phyloP scores from a whole-genome alignment of 2,888 invertebrate species.

The Agrochola circellaris region DNA sequence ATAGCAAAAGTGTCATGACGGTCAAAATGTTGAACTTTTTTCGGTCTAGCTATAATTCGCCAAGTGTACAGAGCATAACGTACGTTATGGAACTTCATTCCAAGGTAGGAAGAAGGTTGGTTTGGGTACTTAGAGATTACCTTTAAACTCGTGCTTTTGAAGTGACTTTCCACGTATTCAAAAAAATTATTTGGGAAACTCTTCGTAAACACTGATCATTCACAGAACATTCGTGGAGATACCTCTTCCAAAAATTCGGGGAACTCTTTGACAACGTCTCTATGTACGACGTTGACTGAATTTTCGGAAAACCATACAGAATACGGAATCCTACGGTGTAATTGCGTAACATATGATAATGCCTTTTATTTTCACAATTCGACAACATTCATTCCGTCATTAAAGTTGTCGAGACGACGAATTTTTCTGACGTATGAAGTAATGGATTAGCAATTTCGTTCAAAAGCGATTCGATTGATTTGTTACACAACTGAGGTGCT shows the following conservation, averaged over 20 bases:
- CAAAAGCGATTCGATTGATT: background rate
- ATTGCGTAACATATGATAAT: background rate
- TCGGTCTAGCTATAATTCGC: background rate
- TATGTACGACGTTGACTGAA: background rate
- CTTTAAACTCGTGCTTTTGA: slow-evolving; percentile 8
- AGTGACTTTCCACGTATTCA: background rate
- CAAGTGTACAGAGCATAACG: background rate
- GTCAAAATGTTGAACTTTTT: background rate
- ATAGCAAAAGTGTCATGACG: background rate
- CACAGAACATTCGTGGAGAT: background rate
- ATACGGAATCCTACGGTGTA: background rate
- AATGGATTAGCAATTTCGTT: background rate
- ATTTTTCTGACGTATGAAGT: background rate
- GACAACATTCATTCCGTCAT: background rate
- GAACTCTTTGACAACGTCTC: background rate
- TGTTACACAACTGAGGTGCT: too few relatives aligned
- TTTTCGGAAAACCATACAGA: background rate
- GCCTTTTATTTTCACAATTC: background rate
- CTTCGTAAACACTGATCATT: background rate
- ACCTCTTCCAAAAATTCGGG: background rate
- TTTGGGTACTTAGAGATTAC: background rate
- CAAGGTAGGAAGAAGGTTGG: background rate
- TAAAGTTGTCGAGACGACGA: background rate
- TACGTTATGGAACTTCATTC: background rate
- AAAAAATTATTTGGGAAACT: background rate